Percentiles rank a stretch among this genome's conserved stretches.
Conservation (phyloP, 2,113 vertebrate species). For the Daboia siamensis region DNA sequence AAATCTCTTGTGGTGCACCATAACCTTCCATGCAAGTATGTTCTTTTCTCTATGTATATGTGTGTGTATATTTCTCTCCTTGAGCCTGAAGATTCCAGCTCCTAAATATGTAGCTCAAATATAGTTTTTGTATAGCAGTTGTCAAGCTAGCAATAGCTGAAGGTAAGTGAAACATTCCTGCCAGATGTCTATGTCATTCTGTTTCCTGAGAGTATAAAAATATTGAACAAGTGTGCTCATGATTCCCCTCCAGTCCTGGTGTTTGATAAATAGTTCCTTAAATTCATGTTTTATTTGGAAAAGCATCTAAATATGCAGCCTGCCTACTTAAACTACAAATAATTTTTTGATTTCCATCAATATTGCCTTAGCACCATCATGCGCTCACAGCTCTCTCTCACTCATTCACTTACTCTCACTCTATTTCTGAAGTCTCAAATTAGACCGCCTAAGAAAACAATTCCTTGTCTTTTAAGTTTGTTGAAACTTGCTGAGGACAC, state of each 20-base stretch:
- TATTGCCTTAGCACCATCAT: neutral
- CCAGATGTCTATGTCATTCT: neutral
- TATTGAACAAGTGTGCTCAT: neutral
- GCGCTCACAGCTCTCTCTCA: neutral
- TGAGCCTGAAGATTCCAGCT: neutral
- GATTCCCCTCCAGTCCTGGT: neutral
- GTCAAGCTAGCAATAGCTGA: neutral
- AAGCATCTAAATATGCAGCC: neutral
- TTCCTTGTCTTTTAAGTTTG: neutral
- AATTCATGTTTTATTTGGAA: neutral
- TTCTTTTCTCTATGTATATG: neutral
- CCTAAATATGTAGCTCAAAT: neutral
- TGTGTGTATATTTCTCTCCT: neutral
- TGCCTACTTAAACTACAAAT: neutral
- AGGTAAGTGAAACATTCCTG: neutral
- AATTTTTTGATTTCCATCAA: neutral
- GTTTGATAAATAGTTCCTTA: neutral
- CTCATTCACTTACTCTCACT: neutral
- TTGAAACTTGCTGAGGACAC: neutral
- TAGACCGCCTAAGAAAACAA: neutral
- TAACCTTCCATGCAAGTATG: neutral
- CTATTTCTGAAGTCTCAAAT: neutral
- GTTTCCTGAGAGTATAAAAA: neutral
- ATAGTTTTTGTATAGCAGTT: neutral
- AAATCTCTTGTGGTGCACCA: neutral